A percentile compares a stretch with the other conserved stretches of the same genome.
phyloP scores from a whole-genome alignment of 1,140 invertebrate genomes.

The Magallana gigas region DNA sequence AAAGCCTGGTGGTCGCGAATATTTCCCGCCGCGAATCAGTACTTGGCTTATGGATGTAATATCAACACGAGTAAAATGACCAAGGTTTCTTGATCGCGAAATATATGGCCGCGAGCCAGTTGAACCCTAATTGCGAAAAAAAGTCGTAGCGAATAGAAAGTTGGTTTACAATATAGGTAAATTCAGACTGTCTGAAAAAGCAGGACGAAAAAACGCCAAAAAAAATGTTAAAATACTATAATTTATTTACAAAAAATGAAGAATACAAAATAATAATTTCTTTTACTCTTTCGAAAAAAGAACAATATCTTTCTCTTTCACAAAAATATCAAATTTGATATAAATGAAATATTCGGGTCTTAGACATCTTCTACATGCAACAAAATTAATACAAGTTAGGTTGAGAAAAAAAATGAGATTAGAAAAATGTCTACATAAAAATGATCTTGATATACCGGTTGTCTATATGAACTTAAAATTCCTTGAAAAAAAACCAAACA shows the following conservation, averaged over 20 bases:
- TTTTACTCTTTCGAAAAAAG: not conserved
- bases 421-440: not conserved
- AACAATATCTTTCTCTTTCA: not conserved
- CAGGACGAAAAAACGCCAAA: not conserved
- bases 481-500: not conserved
- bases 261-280: not conserved
- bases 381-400: not conserved
- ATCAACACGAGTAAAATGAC: no score
- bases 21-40: no score
- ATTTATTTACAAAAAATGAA: not conserved
- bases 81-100: no score
- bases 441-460: no score
- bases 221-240: constrained; percentile 6
- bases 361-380: not conserved
- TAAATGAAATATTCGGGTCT: no score
- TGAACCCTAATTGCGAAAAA: no score
- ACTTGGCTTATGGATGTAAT: no score
- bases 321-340: not conserved
- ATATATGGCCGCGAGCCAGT: no score
- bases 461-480: not conserved
- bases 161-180: not conserved
- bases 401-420: not conserved
- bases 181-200: not conserved
- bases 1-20: no score
- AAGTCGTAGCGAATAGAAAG: no score